A percentile compares a stretch with the other conserved stretches of the same genome.
Evolutionary conservation across 2,888 invertebrate genomes (phyloP).

Genomic region (Chydorus sphaericus): DNA sequence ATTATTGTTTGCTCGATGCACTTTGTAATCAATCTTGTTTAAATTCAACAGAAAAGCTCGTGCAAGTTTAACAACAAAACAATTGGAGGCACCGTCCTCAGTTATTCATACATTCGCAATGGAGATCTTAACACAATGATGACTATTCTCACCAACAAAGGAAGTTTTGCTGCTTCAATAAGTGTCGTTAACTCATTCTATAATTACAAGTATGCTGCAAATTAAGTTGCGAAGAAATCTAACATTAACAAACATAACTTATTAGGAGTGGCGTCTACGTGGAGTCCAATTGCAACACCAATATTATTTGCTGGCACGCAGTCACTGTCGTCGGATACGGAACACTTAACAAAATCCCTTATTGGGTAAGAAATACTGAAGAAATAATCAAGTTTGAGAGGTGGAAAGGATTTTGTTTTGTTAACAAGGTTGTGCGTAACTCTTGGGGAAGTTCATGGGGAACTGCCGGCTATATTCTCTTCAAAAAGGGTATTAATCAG

Average conservation of each 20-base stretch:
- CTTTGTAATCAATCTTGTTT: too few relatives aligned
- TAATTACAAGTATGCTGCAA: background rate
- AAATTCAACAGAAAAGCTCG: too few relatives aligned
- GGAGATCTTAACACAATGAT: background rate
- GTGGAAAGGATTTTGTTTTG: too few relatives aligned
- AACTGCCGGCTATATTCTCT: background rate
- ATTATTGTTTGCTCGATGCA: too few relatives aligned
- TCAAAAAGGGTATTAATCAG: background rate
- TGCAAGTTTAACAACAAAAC: too few relatives aligned
- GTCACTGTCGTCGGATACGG: background rate
- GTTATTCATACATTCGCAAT: too few relatives aligned
- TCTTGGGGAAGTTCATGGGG: background rate
- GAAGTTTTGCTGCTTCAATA: background rate
- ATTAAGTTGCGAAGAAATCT: too few relatives aligned
- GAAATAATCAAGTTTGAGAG: too few relatives aligned
- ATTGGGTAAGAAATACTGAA: slow-evolving; percentile 2
- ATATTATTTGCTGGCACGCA: background rate
- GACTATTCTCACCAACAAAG: background rate
- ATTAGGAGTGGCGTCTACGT: background rate
- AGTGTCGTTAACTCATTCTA: background rate
- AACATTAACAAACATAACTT: background rate
- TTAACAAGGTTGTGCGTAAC: background rate
- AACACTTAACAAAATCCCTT: background rate
- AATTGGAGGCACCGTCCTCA: too few relatives aligned
- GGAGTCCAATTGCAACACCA: background rate